phyloP scores from a whole-genome alignment of 2,888 invertebrate genomes.

The Melanotus villosus region DNA sequence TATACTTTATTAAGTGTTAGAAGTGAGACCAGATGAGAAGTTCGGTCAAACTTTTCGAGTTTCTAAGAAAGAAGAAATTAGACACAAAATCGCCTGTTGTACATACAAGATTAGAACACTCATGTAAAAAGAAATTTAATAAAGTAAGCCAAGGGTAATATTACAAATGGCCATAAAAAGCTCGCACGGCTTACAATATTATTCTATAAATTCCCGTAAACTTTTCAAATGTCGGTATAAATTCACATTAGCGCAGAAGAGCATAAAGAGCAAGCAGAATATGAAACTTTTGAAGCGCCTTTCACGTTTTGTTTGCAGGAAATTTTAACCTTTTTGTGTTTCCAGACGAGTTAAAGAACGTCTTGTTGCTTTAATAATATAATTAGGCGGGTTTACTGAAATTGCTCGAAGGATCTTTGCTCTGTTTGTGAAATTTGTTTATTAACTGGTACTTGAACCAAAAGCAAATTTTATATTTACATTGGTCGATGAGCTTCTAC shows the following conservation, averaged over 20 bases:
- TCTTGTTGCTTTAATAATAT: background rate
- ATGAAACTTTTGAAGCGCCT: slow-evolving; percentile 25
- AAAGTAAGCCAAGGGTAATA: slow-evolving; percentile 7
- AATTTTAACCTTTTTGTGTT: slow-evolving; percentile 4
- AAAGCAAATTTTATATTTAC: too few relatives aligned
- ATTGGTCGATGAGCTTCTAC: too few relatives aligned
- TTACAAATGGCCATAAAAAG: slow-evolving; percentile 8
- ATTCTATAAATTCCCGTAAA: slow-evolving; percentile 27
- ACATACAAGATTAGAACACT: background rate
- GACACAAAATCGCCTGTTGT: too few relatives aligned
- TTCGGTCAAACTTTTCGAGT: too few relatives aligned
- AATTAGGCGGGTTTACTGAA: background rate
- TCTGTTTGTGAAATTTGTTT: background rate
- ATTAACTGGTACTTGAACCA: too few relatives aligned
- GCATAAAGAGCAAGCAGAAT: slow-evolving; percentile 18
- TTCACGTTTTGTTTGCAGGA: slow-evolving; percentile 10
- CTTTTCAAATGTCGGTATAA: slow-evolving; percentile 33
- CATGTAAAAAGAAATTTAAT: slow-evolving; percentile 18
- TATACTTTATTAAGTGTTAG: too few relatives aligned
- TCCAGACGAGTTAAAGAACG: background rate
- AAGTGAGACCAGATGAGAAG: too few relatives aligned
- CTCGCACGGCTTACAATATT: slow-evolving; percentile 19
- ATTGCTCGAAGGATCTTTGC: background rate
- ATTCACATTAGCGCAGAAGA: slow-evolving; percentile 27
- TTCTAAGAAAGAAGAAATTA: too few relatives aligned